Evolutionary conservation across 2,113 vertebrate species (phyloP).

Genomic region (Halcyon senegalensis): DNA sequence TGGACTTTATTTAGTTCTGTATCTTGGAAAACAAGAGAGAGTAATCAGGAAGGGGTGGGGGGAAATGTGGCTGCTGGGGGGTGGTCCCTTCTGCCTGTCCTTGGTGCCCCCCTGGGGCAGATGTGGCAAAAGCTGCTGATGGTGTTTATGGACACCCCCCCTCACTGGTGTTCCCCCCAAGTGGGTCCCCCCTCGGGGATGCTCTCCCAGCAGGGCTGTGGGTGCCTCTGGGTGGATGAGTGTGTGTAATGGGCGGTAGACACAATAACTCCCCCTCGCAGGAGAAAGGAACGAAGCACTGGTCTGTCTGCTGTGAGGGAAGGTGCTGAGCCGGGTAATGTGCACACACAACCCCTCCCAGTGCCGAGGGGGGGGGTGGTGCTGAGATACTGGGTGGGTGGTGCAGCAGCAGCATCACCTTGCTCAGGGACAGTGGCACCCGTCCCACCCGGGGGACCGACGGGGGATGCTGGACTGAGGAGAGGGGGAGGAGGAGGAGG

Average conservation of each 20-base stretch:
- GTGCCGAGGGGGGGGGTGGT: not conserved
- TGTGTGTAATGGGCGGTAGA: no score
- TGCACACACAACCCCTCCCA: no score
- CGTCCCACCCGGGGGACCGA: fast-evolving
- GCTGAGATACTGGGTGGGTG: fast-evolving
- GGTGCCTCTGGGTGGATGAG: no score
- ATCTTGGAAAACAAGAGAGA: not conserved
- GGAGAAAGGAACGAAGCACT: fast-evolving
- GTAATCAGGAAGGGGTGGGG: not conserved
- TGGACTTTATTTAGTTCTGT: slow-evolving; percentile 21
- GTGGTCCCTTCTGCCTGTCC: not conserved
- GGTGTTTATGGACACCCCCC: fast-evolving
- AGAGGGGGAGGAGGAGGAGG: not conserved
- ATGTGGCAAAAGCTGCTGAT: not conserved
- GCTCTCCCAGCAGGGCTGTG: not conserved
- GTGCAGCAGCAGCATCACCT: not conserved
- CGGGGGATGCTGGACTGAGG: not conserved
- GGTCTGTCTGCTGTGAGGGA: not conserved
- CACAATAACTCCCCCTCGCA: no score
- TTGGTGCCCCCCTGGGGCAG: fast-evolving
- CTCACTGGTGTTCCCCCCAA: no score
- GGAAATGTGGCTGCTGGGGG: not conserved
- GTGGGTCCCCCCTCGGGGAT: not conserved
- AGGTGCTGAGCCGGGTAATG: not conserved
- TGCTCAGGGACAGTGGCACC: fast-evolving